These are phyloP conservation scores for Nannobrachium achirus DNA, from an alignment of 2,113 vertebrate species.

Conservation along the genomic window DNA sequence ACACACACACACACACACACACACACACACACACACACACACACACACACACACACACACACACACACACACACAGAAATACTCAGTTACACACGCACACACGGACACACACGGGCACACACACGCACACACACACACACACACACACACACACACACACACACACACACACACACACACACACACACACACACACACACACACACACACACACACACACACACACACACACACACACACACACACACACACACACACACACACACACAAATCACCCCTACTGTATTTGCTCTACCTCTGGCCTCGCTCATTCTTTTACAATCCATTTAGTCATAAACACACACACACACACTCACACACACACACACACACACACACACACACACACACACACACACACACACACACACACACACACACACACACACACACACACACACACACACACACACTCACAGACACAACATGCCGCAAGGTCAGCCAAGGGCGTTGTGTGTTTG, in stretches of 20 bases:
- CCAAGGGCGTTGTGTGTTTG: constrained; percentile 56
- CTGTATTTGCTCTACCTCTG: constrained; percentile 39
- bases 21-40: not conserved
- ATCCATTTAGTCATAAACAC: constrained; percentile 33
- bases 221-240: constrained; percentile 3
- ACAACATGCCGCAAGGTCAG: not conserved
- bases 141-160: constrained; percentile 2
- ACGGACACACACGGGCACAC: constrained; percentile 7
- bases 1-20: not conserved
- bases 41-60: too few relatives aligned
- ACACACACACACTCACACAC: constrained; percentile 13
- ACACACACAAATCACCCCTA: not conserved
- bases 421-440: not conserved
- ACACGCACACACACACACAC: not conserved
- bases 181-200: constrained; percentile 3
- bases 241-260: constrained; percentile 16
- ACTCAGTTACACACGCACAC: constrained; percentile 16
- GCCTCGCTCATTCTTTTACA: constrained; percentile 34
- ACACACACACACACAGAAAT: too few relatives aligned
- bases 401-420: not conserved
- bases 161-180: constrained; percentile 1
- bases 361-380: constrained; percentile 28
- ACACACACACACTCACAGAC: not conserved
- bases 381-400: not conserved
- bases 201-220: constrained; percentile 3